Base-by-base conservation (phyloP, 2,888 invertebrate species). In the Drosophila prostipennis region DNA sequence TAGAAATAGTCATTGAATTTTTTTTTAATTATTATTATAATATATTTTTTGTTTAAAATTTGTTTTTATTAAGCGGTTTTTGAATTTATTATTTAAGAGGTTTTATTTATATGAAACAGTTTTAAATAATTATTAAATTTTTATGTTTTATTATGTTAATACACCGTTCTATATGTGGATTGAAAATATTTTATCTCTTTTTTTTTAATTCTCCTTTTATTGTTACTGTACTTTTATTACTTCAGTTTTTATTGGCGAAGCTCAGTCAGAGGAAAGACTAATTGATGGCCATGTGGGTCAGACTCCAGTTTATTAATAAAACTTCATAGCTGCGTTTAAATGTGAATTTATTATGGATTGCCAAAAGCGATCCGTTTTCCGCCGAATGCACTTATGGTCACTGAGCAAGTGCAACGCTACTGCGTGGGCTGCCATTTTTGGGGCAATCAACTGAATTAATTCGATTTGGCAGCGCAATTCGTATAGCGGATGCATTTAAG, bases 371-470 rank as follows among this genome's bases (percentile, higher is more conserved):
- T 61, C 60, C 57, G 29, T 40, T 57, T 49, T 16, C 39, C 51
- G 10, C 26, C 16, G 5, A 39, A 19, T 8, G 36, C 58, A 43
- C 19, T 60, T 42, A 61, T 49, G 61, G 63, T 39, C 39, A 26
- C 19, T 8, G 40, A 19, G 32, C 13, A 29, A 13, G 26, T 48
- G 48, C 49, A 26, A 23, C 16, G 45, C 29, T n/a, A 57, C 69
- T 65, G 79, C 79, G 82, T 81, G 85, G 80, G 82, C 39, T 71
- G 36, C 80, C 86, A 67, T 77, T 86, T 81, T 81, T 55, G 65
- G 84, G 74, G 56, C 56, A 71, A 70, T 75, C 61, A 46, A 73
- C 64, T 80, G 72, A 6, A 55, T 69, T 65, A 65, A 53, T 53
- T 54, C 37, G 46, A 29, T 61, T 42, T 54, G 43, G 37, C 34